phyloP scores from a whole-genome alignment of 2,113 vertebrate species.

The Conger conger region DNA sequence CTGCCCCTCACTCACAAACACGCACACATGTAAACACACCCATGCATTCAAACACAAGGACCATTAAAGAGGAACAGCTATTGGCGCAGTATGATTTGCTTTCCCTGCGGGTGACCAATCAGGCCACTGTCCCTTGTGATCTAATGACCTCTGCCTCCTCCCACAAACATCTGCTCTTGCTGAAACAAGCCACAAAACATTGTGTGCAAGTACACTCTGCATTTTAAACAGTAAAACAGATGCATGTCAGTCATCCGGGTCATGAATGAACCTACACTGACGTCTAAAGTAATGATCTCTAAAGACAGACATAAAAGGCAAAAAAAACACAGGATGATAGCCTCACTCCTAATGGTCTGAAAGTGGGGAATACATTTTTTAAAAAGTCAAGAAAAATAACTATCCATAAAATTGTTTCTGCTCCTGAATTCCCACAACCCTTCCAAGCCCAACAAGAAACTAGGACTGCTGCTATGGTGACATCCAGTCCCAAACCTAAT shows the following conservation, averaged over 20 bases:
- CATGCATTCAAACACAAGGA: not conserved
- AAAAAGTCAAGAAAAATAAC: too few species aligned
- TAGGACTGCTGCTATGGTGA: conserved; percentile 24
- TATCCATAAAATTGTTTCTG: conserved; percentile 9
- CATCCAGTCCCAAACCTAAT: conserved; percentile 54
- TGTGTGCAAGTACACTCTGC: too few species aligned
- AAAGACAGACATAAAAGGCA: not conserved
- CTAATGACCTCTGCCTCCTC: not conserved
- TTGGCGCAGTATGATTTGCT: not conserved
- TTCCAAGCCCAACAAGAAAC: conserved; percentile 23
- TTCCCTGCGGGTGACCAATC: not conserved
- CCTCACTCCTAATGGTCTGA: not conserved
- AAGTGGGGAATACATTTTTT: too few species aligned
- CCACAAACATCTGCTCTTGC: not conserved
- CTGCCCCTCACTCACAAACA: not conserved
- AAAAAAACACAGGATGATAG: not conserved
- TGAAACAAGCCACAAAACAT: not conserved
- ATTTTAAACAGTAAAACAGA: not conserved
- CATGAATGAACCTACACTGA: not conserved
- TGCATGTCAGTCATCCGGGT: not conserved
- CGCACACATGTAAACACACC: not conserved
- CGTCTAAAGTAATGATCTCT: not conserved
- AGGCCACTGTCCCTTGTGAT: not conserved
- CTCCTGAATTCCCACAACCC: conserved; percentile 5
- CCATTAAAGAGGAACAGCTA: not conserved